phyloP scores from a whole-genome alignment of 2,888 invertebrate genomes.

The Synergus gifuensis region DNA sequence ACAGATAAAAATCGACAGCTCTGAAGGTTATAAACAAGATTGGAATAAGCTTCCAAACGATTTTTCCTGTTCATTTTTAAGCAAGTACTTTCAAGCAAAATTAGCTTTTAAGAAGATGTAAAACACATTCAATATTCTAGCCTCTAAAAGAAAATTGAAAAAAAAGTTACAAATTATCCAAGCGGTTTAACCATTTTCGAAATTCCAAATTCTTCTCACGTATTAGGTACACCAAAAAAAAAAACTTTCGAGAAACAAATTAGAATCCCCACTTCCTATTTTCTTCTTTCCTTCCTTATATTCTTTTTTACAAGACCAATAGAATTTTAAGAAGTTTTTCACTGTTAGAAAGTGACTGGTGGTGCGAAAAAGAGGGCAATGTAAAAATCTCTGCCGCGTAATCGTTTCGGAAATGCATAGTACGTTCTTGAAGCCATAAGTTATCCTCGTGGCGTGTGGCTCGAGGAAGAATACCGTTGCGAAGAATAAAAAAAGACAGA shows the following conservation, averaged over 20 bases:
- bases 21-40: neutral
- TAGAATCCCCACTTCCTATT: conserved; percentile 18
- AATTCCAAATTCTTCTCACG: conserved; percentile 19
- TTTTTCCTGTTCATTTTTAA: neutral
- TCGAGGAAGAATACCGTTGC: conserved; percentile 46
- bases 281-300: conserved; percentile 21
- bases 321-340: conserved; percentile 44
- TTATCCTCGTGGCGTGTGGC: conserved; percentile 58
- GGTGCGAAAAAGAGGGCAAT: conserved; percentile 40
- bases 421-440: conserved; percentile 65
- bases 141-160: neutral
- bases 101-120: neutral
- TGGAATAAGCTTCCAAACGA: neutral
- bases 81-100: no score
- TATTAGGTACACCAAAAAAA: neutral
- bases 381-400: conserved; percentile 60
- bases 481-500: conserved; percentile 37
- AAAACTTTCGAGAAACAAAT: conserved; percentile 15
- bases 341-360: conserved; percentile 30
- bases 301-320: conserved; percentile 24
- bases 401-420: conserved; percentile 69
- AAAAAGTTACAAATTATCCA: no score
- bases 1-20: conserved; percentile 7
- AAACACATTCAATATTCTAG: neutral
- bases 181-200: neutral